These are phyloP conservation scores for Maccullochella peelii DNA, from an alignment of 2,113 vertebrate species.

Conservation along the genomic window DNA sequence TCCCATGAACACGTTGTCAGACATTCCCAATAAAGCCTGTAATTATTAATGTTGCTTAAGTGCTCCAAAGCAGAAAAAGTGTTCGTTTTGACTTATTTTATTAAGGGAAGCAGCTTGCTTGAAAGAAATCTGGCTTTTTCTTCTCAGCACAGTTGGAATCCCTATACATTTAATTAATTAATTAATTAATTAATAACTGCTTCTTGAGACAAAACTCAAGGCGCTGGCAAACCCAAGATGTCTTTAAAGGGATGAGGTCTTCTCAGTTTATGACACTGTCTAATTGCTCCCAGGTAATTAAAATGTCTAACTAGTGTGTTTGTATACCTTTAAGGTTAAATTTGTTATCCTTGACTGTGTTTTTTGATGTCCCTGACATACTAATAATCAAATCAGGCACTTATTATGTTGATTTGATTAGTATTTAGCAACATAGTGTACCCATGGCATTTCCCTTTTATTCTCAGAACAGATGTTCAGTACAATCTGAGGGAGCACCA, in stretches of 20 bases:
- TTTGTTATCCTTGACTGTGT: conserved; percentile 32
- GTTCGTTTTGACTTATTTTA: conserved; percentile 60
- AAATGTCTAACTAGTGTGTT: conserved; percentile 26
- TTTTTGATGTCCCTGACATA: conserved; percentile 49
- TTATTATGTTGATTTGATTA: conserved; percentile 64
- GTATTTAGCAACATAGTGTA: conserved; percentile 57
- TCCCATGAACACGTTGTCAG: conserved; percentile 67
- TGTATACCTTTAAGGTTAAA: conserved; percentile 54
- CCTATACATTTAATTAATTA: conserved; percentile 49
- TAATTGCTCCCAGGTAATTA: conserved; percentile 40
- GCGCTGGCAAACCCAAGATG: background rate
- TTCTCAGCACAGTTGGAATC: background rate
- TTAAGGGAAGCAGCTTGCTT: conserved; percentile 13
- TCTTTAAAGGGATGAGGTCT: background rate
- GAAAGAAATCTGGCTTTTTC: conserved; percentile 37
- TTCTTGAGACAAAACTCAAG: conserved; percentile 48
- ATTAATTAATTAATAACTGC: no score
- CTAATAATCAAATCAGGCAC: conserved; percentile 58
- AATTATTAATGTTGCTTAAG: conserved; percentile 83
- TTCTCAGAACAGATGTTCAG: conserved; percentile 67
- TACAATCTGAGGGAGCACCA: conserved; percentile 23
- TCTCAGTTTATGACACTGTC: background rate
- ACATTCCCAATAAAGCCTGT: conserved; percentile 68
- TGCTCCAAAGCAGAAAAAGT: conserved; percentile 69
- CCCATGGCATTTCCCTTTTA: conserved; percentile 53